Base-by-base conservation (phyloP, 2,797 vertebrate species). In the Lepus oiostolus region DNA sequence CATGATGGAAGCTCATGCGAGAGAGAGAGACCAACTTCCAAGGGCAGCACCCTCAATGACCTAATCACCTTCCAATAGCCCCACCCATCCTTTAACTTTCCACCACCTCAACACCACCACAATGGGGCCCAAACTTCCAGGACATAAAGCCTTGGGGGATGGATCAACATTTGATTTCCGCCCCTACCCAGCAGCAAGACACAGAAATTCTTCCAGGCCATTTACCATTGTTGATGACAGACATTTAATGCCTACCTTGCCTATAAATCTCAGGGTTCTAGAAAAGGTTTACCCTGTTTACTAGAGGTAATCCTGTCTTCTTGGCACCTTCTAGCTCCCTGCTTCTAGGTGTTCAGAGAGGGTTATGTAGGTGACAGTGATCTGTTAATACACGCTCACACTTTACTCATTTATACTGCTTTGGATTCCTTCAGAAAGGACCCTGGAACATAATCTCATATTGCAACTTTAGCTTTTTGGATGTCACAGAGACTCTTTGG, bases 401-500 rank as follows among this genome's bases (percentile, higher is more conserved):
- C 16, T 22, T 85, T 54, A 71, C 67, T 82, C 19, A 19, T 74
- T 50, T 79, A 13, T 85, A 65, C 58, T 70, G 28, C n/a, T 38
- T 90, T 32, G 60, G 63, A n/a, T 76, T 68, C 65, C 22, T 85
- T 93, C 35, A 65, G 8, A 88, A 71, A 90, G 14, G 54, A 42
- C 13, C n/a, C 38, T 81, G 83, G 65, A 76, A 42, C 26, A 88
- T 32, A 93, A 92, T 62, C 17, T 28, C 32, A 32, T 47, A 28
- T 58, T 70, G 58, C 54, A 84, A 7, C 2, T 42, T 1, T 93
- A 79, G 50, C 19, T 86, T 80, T 91, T 89, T 80, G 80, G 92
- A 93, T 90, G 76, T 86, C 68, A 93, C 60, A 90, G 32, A 70
- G 76, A 91, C 38, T 67, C 76, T 72, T 82, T 35, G 32, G 75